A percentile compares a stretch with the other conserved stretches of the same genome.
Conservation (phyloP, 1,140 invertebrate genomes). For the Pseudomyrmex sp. region DNA sequence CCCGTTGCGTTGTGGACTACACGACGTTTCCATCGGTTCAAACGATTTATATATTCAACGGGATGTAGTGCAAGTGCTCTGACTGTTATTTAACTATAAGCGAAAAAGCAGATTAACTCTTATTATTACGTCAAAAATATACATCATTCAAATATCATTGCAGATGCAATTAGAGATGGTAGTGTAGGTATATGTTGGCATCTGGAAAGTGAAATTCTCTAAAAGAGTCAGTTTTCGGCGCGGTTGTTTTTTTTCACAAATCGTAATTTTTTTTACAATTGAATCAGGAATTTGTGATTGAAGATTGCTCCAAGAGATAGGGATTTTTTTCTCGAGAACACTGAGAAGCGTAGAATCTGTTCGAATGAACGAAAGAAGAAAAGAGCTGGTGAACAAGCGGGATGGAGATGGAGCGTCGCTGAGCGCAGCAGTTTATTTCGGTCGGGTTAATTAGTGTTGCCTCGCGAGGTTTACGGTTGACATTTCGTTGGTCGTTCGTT, state of each 20-base stretch:
- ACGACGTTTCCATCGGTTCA: slow-evolving; percentile 18
- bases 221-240: not conserved
- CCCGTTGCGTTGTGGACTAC: slow-evolving; percentile 6
- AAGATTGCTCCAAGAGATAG: slow-evolving; percentile 15
- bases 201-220: not conserved
- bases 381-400: slow-evolving; percentile 69
- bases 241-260: not conserved
- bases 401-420: slow-evolving; percentile 67
- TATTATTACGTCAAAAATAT: not conserved
- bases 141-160: not conserved
- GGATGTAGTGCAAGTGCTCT: not conserved
- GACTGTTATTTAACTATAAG: not conserved
- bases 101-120: not conserved
- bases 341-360: slow-evolving; percentile 35
- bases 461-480: slow-evolving; percentile 85
- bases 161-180: too few relatives aligned
- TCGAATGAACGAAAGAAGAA: slow-evolving; percentile 63
- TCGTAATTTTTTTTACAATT: slow-evolving; percentile 3
- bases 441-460: slow-evolving; percentile 85
- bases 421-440: slow-evolving; percentile 83
- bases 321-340: slow-evolving; percentile 44
- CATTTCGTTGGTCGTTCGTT: slow-evolving; percentile 83
- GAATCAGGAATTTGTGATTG: slow-evolving; percentile 2
- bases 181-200: too few relatives aligned
- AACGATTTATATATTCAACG: not conserved